These are phyloP conservation scores for Aquatica leii DNA, from an alignment of 2,888 invertebrate genomes.

Conservation along the genomic window DNA sequence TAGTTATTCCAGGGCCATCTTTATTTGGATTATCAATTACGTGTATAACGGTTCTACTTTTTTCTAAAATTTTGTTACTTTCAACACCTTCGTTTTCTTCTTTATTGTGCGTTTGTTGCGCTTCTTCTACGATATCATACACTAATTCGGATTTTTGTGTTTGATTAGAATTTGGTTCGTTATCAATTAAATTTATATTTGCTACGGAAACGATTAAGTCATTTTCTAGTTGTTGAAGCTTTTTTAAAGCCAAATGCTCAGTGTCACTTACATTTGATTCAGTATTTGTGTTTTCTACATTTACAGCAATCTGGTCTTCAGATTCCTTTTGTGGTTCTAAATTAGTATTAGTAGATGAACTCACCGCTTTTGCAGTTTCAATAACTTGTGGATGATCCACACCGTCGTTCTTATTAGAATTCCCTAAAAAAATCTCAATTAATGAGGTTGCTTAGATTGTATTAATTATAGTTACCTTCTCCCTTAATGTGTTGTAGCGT, in stretches of 20 bases:
- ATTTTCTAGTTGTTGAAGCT: constrained; percentile 23
- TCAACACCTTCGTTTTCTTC: constrained; percentile 12
- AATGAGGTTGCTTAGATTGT: too few relatives aligned
- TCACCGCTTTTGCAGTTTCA: constrained; percentile 57
- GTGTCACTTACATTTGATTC: constrained; percentile 5
- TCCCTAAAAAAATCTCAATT: neutral
- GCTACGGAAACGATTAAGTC: constrained; percentile 16
- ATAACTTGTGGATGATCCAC: constrained; percentile 13
- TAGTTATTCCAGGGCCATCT: constrained; percentile 20
- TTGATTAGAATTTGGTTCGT: constrained; percentile 9
- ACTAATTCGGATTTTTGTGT: neutral
- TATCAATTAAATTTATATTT: constrained; percentile 13
- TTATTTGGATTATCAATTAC: constrained; percentile 45
- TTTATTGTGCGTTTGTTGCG: neutral
- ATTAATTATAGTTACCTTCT: constrained; percentile 53
- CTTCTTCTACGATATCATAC: neutral
- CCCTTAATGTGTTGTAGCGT: constrained; percentile 50
- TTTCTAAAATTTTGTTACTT: constrained; percentile 53
- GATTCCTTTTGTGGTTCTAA: constrained; percentile 24
- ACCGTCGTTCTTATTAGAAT: neutral
- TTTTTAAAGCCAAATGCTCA: constrained; percentile 22
- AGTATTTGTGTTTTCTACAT: neutral
- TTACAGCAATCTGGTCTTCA: constrained; percentile 11
- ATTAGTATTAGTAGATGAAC: constrained; percentile 46
- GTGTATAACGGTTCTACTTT: constrained; percentile 59